Percentiles rank a stretch among this genome's conserved stretches.
Conservation (phyloP, 2,113 vertebrate genomes). For the Asarcornis scutulata region DNA sequence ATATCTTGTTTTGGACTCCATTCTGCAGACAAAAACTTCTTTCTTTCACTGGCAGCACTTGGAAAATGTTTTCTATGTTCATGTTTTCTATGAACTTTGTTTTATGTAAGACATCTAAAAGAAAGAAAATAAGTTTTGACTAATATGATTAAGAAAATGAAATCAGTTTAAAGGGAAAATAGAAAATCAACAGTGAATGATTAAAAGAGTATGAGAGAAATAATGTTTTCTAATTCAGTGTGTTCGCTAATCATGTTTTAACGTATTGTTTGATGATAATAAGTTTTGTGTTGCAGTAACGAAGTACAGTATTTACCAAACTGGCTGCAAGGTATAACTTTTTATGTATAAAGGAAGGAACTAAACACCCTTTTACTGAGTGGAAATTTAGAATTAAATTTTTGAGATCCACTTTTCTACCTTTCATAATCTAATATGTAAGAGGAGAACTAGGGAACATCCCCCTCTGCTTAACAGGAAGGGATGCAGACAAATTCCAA, state of each 20-base stretch:
- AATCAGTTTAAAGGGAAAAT: slow-evolving; percentile 53
- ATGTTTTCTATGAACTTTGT: background rate
- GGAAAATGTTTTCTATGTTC: background rate
- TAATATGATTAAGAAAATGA: slow-evolving; percentile 67
- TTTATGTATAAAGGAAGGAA: background rate
- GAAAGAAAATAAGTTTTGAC: slow-evolving; percentile 69
- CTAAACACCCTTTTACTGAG: background rate
- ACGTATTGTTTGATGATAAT: background rate
- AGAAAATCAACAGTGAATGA: slow-evolving; percentile 64
- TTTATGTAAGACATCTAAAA: slow-evolving; percentile 67
- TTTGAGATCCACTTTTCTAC: background rate
- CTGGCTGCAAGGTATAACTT: background rate
- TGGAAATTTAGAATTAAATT: background rate
- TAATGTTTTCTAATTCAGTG: background rate
- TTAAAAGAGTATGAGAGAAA: background rate
- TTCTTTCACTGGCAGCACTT: background rate
- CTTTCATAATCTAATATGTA: background rate
- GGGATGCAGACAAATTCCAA: background rate
- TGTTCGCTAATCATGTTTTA: background rate
- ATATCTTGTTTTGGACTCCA: background rate
- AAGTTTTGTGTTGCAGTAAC: background rate
- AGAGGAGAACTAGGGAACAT: background rate
- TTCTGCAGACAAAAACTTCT: background rate
- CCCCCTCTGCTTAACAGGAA: background rate
- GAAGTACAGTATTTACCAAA: background rate